These are phyloP conservation scores for Craniophora ligustri DNA, from an alignment of 2,888 invertebrate species.

Conservation along the genomic window DNA sequence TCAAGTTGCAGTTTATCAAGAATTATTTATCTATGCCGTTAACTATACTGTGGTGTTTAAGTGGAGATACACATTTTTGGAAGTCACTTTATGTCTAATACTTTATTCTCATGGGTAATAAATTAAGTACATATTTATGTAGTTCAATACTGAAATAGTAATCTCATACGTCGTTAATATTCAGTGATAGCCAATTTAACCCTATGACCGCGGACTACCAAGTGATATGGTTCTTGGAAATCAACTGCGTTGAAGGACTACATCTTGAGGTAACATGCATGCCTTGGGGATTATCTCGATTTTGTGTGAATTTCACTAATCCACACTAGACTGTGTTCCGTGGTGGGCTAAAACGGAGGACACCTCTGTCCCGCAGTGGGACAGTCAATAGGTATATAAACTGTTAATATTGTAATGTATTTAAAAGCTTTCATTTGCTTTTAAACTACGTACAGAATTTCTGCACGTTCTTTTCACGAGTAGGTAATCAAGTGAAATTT, in stretches of 20 bases:
- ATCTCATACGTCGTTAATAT: too few species aligned
- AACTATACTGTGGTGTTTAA: constrained; percentile 13
- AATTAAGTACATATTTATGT: neutral
- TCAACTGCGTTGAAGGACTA: too few species aligned
- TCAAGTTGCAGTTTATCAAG: constrained; percentile 47
- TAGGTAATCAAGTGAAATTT: constrained; percentile 10
- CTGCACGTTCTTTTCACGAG: constrained; percentile 4
- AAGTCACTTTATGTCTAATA: neutral
- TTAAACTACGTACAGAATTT: constrained; percentile 4
- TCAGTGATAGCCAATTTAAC: too few species aligned
- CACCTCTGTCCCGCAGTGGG: too few species aligned
- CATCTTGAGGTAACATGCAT: too few species aligned
- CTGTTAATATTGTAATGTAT: neutral
- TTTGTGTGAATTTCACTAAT: too few species aligned
- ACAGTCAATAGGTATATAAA: too few species aligned
- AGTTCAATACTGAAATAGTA: neutral
- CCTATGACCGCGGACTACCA: too few species aligned
- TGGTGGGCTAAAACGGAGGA: too few species aligned
- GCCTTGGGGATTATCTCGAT: too few species aligned
- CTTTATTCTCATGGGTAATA: neutral
- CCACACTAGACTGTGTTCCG: too few species aligned
- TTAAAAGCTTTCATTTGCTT: constrained; percentile 11
- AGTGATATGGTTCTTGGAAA: too few species aligned
- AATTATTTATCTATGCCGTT: constrained; percentile 43
- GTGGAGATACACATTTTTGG: neutral